These are phyloP conservation scores for Sinosuthora webbiana DNA, from an alignment of 2,113 vertebrate species.

Conservation along the genomic window DNA sequence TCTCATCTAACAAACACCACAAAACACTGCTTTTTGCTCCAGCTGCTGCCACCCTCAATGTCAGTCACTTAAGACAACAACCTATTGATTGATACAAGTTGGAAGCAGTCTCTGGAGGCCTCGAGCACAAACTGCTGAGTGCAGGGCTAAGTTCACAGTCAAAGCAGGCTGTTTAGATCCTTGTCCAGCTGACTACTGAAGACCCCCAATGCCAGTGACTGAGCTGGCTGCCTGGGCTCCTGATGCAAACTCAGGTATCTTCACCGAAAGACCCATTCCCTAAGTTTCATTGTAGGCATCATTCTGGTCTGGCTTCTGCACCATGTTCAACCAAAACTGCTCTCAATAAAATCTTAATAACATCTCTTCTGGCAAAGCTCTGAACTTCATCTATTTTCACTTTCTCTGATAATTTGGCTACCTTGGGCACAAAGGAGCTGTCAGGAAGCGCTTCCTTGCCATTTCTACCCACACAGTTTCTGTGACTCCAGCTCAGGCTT, in stretches of 20 bases:
- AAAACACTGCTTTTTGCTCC: not conserved
- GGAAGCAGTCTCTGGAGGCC: not conserved
- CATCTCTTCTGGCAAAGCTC: not conserved
- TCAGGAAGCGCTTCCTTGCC: not conserved
- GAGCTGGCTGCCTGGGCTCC: not conserved
- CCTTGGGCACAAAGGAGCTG: not conserved
- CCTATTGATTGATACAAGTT: not conserved
- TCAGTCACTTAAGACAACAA: not conserved
- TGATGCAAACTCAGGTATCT: not conserved
- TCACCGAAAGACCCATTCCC: not conserved
- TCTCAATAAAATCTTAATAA: not conserved
- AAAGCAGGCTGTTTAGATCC: not conserved
- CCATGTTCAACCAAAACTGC: not conserved
- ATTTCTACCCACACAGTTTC: not conserved
- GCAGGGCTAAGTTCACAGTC: not conserved
- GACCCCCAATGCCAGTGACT: not conserved
- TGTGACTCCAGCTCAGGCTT: not conserved
- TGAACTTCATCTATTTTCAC: not conserved
- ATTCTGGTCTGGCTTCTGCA: not conserved
- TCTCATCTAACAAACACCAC: not conserved
- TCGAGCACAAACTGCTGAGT: not conserved
- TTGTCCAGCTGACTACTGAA: not conserved
- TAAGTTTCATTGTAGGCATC: not conserved
- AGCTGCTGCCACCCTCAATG: not conserved
- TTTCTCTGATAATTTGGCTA: not conserved